Percentiles rank a stretch among this genome's conserved stretches.
Evolutionary conservation across 2,797 vertebrate species (phyloP).

Genomic region (Myotis daubentonii): DNA sequence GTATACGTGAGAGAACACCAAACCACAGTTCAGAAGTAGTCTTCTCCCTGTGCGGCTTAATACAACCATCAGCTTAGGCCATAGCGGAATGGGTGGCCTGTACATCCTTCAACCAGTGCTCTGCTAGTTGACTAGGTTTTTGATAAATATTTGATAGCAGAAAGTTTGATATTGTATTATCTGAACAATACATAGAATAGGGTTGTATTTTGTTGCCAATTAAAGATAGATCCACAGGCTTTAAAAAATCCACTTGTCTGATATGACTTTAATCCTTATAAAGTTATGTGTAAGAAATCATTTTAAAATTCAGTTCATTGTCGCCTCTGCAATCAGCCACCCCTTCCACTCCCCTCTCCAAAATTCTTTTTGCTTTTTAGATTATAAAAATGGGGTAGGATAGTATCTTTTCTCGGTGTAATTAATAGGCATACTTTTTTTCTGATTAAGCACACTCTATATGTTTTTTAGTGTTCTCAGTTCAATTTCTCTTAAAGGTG

Average conservation of each 20-base stretch:
- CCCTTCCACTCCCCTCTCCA: neutral
- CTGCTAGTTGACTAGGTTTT: neutral
- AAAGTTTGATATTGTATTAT: neutral
- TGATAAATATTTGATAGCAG: neutral
- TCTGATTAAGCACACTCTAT: neutral
- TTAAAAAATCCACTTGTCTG: neutral
- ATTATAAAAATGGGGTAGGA: neutral
- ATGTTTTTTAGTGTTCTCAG: neutral
- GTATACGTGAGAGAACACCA: neutral
- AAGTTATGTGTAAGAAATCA: neutral
- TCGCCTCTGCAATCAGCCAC: neutral
- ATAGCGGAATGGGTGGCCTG: neutral
- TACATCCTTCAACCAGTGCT: neutral
- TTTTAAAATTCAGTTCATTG: neutral
- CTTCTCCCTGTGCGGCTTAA: neutral
- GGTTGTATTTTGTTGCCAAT: neutral
- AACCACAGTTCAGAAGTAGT: neutral
- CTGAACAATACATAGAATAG: neutral
- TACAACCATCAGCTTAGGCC: neutral
- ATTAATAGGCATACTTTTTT: conserved; percentile 4
- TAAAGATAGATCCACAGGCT: neutral
- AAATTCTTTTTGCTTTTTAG: neutral
- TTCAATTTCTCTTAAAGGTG: neutral
- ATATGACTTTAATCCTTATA: neutral
- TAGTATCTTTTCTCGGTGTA: neutral